Base-by-base conservation (phyloP, 2,113 vertebrate species). In the Ophthalmolycus amberensis region DNA sequence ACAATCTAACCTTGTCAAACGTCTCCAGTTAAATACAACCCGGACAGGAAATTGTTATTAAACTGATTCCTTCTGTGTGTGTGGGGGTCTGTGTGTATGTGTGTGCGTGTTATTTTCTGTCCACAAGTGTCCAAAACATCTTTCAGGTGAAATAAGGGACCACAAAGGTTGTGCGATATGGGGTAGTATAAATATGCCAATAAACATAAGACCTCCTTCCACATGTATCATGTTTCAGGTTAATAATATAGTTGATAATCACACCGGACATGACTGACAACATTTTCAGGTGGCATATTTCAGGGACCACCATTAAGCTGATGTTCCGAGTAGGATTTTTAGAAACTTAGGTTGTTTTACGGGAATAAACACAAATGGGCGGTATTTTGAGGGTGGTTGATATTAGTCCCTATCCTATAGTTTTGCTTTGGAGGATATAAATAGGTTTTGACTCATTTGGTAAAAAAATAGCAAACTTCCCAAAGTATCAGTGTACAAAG, bases 11-110 rank as follows among this genome's bases (percentile, higher is more conserved):
- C 32, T 20, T 37, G 32, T 62, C 29, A 62, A 52, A 62, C 46
- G 37, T 44, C 73, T 32, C 50, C 42, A 29, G 20, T 16, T 71
- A 32, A 70, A 46, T 65, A 37, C 73, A 75, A 77, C 63, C 11
- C 10, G 1, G 20, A 77, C 77, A 80, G 42, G 48, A 80, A 76
- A 85, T 79, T 76, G 27, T 79, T 54, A 68, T 70, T 52, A 60
- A 63, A 64, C 46, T 56, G 46, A 59, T 6, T 46, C 5, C 25
- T 27, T 67, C 0, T 62, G 27, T 62, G 27, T 34, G 56, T 34
- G 40, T 25, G 15, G n/a, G 60, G 27, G 56, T 58, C 4, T 20
- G 42, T 68, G 29, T 65, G 54, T 44, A 2, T 29, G 22, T 46
- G 44, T 32, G 5, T 27, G 27, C 46, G 50, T 70, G 40, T 66